phyloP scores from a whole-genome alignment of 2,888 invertebrate species.

The Netelia virgata region DNA sequence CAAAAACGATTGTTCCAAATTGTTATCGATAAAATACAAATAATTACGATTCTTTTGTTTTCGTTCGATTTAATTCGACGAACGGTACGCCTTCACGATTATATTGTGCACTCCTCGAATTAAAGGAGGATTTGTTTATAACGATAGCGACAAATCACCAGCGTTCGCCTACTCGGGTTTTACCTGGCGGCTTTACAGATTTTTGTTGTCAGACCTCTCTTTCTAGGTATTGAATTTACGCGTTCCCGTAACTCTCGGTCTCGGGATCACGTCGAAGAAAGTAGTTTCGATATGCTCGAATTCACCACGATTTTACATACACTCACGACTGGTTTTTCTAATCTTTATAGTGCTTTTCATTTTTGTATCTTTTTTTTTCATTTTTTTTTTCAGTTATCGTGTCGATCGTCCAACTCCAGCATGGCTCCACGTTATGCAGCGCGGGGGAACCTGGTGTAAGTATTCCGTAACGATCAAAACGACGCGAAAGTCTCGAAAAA shows the following conservation, averaged over 20 bases:
- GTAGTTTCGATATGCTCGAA: slow-evolving; percentile 69
- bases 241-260: slow-evolving; percentile 44
- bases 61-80: background rate
- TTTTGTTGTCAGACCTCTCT: slow-evolving; percentile 52
- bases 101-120: slow-evolving; percentile 56
- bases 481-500: background rate
- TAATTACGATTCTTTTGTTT: background rate
- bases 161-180: slow-evolving; percentile 33
- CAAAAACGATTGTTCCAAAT: background rate
- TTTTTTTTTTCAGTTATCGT: slow-evolving; percentile 79
- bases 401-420: slow-evolving; percentile 81
- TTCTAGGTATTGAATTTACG: slow-evolving; percentile 33
- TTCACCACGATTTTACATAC: slow-evolving; percentile 60
- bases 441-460: slow-evolving; percentile 85
- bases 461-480: slow-evolving; percentile 56
- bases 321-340: slow-evolving; percentile 49
- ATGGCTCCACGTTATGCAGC: slow-evolving; percentile 84
- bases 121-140: slow-evolving; percentile 38
- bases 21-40: background rate
- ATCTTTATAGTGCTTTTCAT: slow-evolving; percentile 12
- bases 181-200: slow-evolving; percentile 36
- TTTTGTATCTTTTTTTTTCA: slow-evolving; percentile 20
- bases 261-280: slow-evolving; percentile 57
- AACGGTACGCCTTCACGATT: background rate
- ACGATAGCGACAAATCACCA: slow-evolving; percentile 24